Base-by-base conservation (phyloP, 1,140 invertebrate species). In the Hydropsyche tenuis region DNA sequence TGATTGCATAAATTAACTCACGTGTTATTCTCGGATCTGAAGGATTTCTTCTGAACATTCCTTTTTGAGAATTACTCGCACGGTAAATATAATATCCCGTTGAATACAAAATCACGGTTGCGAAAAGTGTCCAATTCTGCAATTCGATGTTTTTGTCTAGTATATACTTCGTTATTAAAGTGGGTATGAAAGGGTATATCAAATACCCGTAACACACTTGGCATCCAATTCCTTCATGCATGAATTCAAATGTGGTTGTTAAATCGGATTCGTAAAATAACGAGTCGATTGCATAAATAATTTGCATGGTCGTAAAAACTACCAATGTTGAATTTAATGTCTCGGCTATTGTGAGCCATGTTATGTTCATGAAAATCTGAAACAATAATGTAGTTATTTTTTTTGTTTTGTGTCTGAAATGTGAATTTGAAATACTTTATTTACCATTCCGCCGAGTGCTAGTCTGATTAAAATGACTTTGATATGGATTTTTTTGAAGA, bases 41-140 rank as follows among this genome's bases (percentile, higher is more conserved):
- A 0, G 92, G 91, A 84, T 93, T 91, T 76, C 84, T 86, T 37
- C 92, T 87, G 79, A 93, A 94, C 60, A 88, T 82, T 81, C 91
- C 86, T 80, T 94, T 94, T 78, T 91, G 88, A 51, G 86, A 88
- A 80, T 92, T 93, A 73, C 91, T 90, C 12, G 82, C 82, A 66
- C 90, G 86, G 80, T 90, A 92, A 18, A 94, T 84, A 20, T 84
- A 62, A 75, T 90, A 90, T 48, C 92, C 93, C 75, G 87, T 65
- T 1, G 90, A 60, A 63, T 87, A 86, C 0, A 87, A 68, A 0
- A 90, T 14, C 12, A 79, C 75, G 23, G 86, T 82, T 1, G 83
- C 64, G 0, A 78, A 81, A 27, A 89, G 78, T 5, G 84, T 79
- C 78, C 86, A 87, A 75, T 81, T 82, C 18, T 86, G 79, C 73